A percentile compares a stretch with the other conserved stretches of the same genome.
Evolutionary conservation across 2,888 invertebrate species (phyloP).

Genomic region (Seira musarum): DNA sequence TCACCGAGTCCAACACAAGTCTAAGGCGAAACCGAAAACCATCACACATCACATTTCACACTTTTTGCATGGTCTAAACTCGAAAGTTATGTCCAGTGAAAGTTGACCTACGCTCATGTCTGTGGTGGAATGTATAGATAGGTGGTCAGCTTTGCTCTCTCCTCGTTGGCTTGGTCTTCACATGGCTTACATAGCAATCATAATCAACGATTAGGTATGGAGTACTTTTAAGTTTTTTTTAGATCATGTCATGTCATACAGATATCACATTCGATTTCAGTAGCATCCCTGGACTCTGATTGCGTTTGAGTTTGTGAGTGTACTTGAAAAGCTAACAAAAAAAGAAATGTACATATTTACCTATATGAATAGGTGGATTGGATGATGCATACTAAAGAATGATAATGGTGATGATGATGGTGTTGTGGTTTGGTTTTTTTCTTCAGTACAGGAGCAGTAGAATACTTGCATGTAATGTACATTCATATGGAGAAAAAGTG

Average conservation of each 20-base stretch:
- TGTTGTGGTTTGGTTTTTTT: conserved; percentile 16
- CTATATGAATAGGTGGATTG: conserved; percentile 13
- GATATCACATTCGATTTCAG: background rate
- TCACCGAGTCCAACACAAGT: background rate
- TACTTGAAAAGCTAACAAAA: background rate
- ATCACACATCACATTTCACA: background rate
- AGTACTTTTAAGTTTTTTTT: too few species aligned
- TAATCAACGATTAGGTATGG: background rate
- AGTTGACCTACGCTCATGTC: background rate
- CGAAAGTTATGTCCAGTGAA: too few species aligned
- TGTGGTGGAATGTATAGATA: conserved; percentile 12
- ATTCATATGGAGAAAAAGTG: too few species aligned
- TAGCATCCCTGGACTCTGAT: too few species aligned
- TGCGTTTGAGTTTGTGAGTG: background rate
- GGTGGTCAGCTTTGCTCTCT: too few species aligned
- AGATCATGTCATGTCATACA: conserved; percentile 40
- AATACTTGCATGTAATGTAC: too few species aligned
- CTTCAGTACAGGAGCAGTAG: background rate
- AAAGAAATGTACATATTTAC: too few species aligned
- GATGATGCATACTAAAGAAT: background rate
- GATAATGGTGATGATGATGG: conserved; percentile 3
- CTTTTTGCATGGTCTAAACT: conserved; percentile 13
- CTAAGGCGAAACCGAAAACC: too few species aligned
- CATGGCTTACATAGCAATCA: conserved; percentile 1
- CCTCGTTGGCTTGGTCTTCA: background rate